Percentiles rank a stretch among this genome's conserved stretches.
phyloP scores from a whole-genome alignment of 1,140 invertebrate genomes.

The Tachypleus tridentatus region DNA sequence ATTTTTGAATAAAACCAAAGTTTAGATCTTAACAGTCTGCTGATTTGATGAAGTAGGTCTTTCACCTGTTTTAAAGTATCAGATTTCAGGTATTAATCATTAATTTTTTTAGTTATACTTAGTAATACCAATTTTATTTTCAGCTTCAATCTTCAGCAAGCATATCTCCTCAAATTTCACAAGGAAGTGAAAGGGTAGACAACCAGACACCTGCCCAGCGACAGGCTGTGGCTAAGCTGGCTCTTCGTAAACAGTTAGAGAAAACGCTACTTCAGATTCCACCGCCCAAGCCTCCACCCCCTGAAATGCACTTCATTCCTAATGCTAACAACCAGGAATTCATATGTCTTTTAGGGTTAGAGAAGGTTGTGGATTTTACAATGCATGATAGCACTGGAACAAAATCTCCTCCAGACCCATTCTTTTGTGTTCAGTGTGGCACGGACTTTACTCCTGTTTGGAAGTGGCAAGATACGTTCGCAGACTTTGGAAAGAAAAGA shows the following conservation, averaged over 20 bases:
- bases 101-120: too few species aligned
- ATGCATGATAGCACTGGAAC: slow-evolving; percentile 44
- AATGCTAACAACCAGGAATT: slow-evolving; percentile 96
- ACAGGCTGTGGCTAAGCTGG: slow-evolving; percentile 91
- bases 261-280: slow-evolving; percentile 94
- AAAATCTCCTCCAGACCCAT: slow-evolving; percentile 46
- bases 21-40: too few species aligned
- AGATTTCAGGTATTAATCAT: too few species aligned
- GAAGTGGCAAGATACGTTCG: slow-evolving; percentile 77
- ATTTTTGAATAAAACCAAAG: too few species aligned
- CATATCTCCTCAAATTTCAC: slow-evolving; percentile 15
- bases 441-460: slow-evolving; percentile 97
- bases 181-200: slow-evolving; percentile 41
- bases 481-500: slow-evolving; percentile 31
- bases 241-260: slow-evolving; percentile 91
- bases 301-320: slow-evolving; percentile 98
- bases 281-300: slow-evolving; percentile 91
- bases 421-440: slow-evolving; percentile 88
- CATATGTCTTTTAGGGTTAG: slow-evolving; percentile 87
- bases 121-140: too few species aligned
- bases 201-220: slow-evolving; percentile 80
- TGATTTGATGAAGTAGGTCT: too few species aligned
- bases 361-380: slow-evolving; percentile 92
- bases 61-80: too few species aligned
- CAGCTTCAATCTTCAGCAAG: too few species aligned